Evolutionary conservation across 2,113 vertebrate genomes (phyloP).

Genomic region (Datnioides undecimradiatus): DNA sequence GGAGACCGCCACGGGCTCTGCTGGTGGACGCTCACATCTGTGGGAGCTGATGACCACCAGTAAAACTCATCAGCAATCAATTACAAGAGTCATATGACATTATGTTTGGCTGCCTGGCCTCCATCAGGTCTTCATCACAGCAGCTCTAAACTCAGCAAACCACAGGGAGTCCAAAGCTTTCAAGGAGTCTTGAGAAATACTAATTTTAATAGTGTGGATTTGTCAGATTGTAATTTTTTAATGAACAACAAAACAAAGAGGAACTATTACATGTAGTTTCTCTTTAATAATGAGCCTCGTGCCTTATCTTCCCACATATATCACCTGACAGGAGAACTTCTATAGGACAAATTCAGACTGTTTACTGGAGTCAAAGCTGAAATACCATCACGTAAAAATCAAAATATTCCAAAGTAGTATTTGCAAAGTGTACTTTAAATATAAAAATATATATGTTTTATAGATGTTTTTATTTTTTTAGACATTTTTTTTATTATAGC

Average conservation of each 20-base stretch:
- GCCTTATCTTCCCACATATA: background rate
- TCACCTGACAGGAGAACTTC: background rate
- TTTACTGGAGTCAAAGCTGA: too few species aligned
- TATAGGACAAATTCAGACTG: background rate
- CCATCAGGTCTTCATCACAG: background rate
- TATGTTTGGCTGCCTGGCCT: background rate
- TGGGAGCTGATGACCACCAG: constrained; percentile 29
- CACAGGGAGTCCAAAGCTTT: background rate
- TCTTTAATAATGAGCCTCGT: background rate
- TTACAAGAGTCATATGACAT: background rate
- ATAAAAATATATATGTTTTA: too few species aligned
- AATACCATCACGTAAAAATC: background rate
- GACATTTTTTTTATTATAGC: too few species aligned
- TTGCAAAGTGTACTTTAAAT: too few species aligned
- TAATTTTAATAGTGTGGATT: background rate
- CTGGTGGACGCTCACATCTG: constrained; percentile 22
- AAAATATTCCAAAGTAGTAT: background rate
- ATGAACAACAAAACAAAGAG: background rate
- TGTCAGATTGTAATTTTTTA: background rate
- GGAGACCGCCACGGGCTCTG: constrained; percentile 40
- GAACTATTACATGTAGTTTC: background rate
- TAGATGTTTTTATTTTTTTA: too few species aligned
- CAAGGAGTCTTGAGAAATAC: background rate
- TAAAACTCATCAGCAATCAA: constrained; percentile 26
- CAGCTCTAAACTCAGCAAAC: background rate